Evolutionary conservation across 2,797 vertebrate species (phyloP).

Genomic region (Arctocebus calabarensis): DNA sequence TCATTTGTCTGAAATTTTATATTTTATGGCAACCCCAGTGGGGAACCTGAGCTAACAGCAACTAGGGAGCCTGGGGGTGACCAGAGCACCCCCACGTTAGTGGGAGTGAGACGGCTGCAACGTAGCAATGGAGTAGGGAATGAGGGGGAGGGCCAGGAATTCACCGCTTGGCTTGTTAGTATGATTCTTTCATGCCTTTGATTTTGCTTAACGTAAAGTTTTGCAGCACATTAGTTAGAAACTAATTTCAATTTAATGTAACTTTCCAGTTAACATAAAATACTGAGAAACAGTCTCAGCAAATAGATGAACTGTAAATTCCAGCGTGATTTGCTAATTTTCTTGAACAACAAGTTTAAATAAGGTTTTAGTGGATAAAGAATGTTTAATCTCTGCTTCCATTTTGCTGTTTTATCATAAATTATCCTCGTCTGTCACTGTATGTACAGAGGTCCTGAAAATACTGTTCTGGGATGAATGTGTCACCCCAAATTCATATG

Average conservation of each 20-base stretch:
- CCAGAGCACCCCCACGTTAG: background rate
- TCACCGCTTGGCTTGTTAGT: background rate
- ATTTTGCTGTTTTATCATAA: background rate
- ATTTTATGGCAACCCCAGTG: background rate
- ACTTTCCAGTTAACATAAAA: conserved; percentile 32
- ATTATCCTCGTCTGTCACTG: background rate
- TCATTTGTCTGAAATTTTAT: background rate
- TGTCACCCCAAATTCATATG: background rate
- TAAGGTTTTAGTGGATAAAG: background rate
- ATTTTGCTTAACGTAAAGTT: background rate
- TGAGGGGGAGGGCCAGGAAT: background rate
- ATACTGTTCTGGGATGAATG: background rate
- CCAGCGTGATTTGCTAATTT: conserved; percentile 20
- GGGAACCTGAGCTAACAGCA: background rate
- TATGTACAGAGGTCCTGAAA: background rate
- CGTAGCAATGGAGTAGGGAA: fast-evolving
- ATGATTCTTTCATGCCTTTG: background rate
- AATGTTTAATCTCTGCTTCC: background rate
- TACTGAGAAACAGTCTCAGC: background rate
- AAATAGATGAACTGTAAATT: background rate
- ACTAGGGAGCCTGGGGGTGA: background rate
- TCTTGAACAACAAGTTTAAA: conserved; percentile 32
- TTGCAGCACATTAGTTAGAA: background rate
- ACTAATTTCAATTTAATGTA: conserved; percentile 18
- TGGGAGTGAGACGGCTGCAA: background rate